These are phyloP conservation scores for Pogonomyrmex barbatus DNA, from an alignment of 1,140 invertebrate genomes.

Conservation along the genomic window DNA sequence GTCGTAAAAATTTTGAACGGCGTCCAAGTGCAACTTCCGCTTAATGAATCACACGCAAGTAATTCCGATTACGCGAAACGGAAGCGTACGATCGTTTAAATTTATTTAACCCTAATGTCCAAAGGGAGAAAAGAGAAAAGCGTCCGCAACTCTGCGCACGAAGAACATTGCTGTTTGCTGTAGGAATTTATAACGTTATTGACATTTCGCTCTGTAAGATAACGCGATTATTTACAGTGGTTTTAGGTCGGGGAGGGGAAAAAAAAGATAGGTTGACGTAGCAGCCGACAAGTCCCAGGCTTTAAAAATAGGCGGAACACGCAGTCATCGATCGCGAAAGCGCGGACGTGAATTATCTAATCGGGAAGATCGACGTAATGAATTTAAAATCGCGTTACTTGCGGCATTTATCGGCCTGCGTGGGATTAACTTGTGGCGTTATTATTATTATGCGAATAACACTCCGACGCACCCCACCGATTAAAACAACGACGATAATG, in stretches of 20 bases:
- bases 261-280: slow-evolving; percentile 6
- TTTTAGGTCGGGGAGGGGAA: background rate
- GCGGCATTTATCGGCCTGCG: background rate
- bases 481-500: background rate
- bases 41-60: background rate
- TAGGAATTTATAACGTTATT: background rate
- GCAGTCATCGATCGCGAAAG: slow-evolving; percentile 12
- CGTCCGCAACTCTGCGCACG: background rate
- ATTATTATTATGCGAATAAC: background rate
- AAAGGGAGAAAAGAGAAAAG: background rate
- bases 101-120: background rate
- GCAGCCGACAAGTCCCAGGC: background rate
- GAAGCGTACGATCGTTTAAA: background rate
- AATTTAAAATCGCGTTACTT: background rate
- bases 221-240: background rate
- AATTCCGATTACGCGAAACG: slow-evolving; percentile 9
- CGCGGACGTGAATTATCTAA: slow-evolving; percentile 13
- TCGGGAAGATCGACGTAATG: background rate
- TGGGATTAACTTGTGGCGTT: background rate
- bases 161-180: background rate
- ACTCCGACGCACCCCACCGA: background rate
- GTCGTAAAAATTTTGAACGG: slow-evolving; percentile 25
- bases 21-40: slow-evolving; percentile 5
- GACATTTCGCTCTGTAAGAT: background rate
- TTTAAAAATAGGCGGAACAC: slow-evolving; percentile 26